These are phyloP conservation scores for Engraulis encrasicolus DNA, from an alignment of 2,113 vertebrate species.

Conservation along the genomic window DNA sequence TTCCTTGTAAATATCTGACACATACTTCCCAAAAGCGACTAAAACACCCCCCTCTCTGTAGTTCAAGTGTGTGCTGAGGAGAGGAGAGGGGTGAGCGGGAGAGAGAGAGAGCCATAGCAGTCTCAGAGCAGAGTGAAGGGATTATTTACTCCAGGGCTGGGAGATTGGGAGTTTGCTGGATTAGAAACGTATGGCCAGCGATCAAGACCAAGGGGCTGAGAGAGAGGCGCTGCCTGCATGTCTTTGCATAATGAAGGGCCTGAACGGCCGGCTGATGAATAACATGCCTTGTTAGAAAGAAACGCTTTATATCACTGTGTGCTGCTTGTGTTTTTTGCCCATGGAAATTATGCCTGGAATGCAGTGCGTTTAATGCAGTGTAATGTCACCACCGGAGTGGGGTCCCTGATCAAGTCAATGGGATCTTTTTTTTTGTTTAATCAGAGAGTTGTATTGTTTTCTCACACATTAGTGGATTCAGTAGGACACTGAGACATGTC, in stretches of 20 bases:
- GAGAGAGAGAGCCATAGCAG: not conserved
- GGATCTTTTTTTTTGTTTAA: not conserved
- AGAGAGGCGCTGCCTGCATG: slow-evolving; percentile 35
- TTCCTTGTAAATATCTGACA: not conserved
- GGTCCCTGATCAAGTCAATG: slow-evolving; percentile 6
- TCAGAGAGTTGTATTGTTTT: not conserved
- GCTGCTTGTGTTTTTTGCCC: slow-evolving; percentile 21
- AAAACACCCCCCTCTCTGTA: not conserved
- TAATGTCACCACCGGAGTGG: slow-evolving; percentile 24
- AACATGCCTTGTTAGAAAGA: slow-evolving; percentile 52
- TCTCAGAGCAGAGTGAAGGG: slow-evolving; percentile 4
- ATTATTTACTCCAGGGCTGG: slow-evolving; percentile 49
- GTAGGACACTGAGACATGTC: not conserved
- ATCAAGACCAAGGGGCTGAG: slow-evolving; percentile 65
- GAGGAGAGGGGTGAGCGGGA: too few species aligned
- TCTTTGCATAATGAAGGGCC: slow-evolving; percentile 54
- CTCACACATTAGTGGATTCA: not conserved
- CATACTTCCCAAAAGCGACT: not conserved
- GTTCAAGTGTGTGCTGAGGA: not conserved
- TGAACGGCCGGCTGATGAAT: slow-evolving; percentile 52
- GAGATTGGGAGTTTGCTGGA: slow-evolving; percentile 56
- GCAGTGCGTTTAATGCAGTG: slow-evolving; percentile 25
- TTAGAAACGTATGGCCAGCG: slow-evolving; percentile 62
- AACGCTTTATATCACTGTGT: slow-evolving; percentile 17
- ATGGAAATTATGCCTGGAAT: slow-evolving; percentile 35